Evolutionary conservation across 2,113 vertebrate genomes (phyloP), one percentile per base, ranked within the genome.

Genomic region (Coptodon rendalli): DNA sequence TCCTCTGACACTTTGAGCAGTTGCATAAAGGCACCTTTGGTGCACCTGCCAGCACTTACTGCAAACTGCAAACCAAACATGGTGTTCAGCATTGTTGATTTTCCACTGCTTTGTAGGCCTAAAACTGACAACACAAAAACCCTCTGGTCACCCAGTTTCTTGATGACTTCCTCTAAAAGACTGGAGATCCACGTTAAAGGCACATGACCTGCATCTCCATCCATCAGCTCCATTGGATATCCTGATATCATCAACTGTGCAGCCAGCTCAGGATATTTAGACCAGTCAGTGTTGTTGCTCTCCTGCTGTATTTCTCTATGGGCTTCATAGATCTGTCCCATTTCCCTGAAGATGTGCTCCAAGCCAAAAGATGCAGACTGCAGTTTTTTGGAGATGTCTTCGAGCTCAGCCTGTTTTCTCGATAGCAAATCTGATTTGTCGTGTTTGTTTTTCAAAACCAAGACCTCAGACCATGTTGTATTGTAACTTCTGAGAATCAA

Each of bases 251-350:
- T 96, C 34, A 97, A 79, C 1, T 96, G 93, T 36, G 96, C 97
- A 53, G 94, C 95, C 43, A 97, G 91, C 11, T 94, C 86, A 0
- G 96, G 96, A 5, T 96, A 89, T 24, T 88, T 84, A 4, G 17
- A 81, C 85, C 91, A 10, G 66, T 88, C 66, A 36, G 38, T 22
- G 40, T 8, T n/a, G 11, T 1, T 31, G 1, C 0, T 53, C 7
- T 7, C 1, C 95, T 34, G n/a, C 54, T 11, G 29, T 57, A 54
- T 11, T 2, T 76, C 71, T 24, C 79, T 54, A 27, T 95, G 89
- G n/a, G 95, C 94, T 94, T 98, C 96, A 45, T 96, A 97, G 17
- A 97, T 95, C 88, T 97, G 97, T 43, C 94, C 95, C 3, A 94
- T 66, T 85, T 97, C 97, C 89, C 96, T 96, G 10, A 97, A 80